Base-by-base conservation (phyloP, 2,888 invertebrate species). In the Sesia bembeciformis region DNA sequence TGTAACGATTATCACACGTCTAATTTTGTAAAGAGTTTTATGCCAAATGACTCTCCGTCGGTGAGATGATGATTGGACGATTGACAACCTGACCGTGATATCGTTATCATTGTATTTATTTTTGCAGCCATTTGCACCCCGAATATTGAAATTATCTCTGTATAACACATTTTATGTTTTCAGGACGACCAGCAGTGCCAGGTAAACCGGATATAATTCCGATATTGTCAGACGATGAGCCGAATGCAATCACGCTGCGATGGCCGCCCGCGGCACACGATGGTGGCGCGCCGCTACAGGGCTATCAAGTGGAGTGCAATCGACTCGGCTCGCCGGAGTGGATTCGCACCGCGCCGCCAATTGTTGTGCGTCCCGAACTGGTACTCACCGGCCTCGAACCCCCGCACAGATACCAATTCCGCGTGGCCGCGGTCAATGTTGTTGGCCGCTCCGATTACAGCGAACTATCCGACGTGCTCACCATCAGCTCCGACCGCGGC, bases 391-490 rank as follows among this genome's bases (percentile, higher is more conserved):
- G 96, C 38, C 90, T 97, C 43, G 95, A 95, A 71, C 96, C 96
- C 0, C 96, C 96, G 55, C 95, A 95, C 91, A 91, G 95, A 53
- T 96, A 97, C 79, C 96, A 95, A 85, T 98, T 98, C 90, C 92
- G 98, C 57, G 95, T 98, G 8, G 94, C 95, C 56, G 98, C 98
- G 0, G 93, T 97, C 76, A 99, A 99, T 84, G 93, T 94, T 42
- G 94, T 96, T 40, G 99, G 99, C 2, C 87, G 93, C 58, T 96
- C 96, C 1, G 93, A 94, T 59, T 93, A 95, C 54, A 96, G 98
- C 72, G 95, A 96, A 68, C 90, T 96, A 39, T 96, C 97, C 4
- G 96, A 97, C 74, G 93, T 96, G 1, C 92, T 98, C 53, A 94
- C 95, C 0, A 96, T 96, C n/a, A 94, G 93, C 41, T 91, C 94